Evolutionary conservation across 2,113 vertebrate species (phyloP).

Genomic region (Montifringilla adamsi): DNA sequence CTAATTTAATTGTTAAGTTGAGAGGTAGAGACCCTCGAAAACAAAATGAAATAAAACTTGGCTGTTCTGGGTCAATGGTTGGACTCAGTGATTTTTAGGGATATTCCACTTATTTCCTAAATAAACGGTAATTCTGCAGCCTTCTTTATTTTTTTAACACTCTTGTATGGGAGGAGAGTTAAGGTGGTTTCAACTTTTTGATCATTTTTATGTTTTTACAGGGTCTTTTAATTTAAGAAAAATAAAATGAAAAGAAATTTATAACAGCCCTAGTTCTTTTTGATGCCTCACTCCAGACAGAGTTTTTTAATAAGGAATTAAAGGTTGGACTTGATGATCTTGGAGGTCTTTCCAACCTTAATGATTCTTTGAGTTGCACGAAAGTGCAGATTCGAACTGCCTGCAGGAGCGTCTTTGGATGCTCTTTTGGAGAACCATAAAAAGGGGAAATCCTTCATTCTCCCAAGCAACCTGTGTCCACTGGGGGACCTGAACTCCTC

Average conservation of each 20-base stretch:
- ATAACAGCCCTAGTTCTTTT: neutral
- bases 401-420: neutral
- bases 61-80: neutral
- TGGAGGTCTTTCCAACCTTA: neutral
- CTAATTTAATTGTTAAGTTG: neutral
- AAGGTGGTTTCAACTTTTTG: neutral
- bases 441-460: neutral
- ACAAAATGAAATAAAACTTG: neutral
- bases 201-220: neutral
- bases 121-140: neutral
- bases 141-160: neutral
- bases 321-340: neutral
- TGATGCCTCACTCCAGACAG: neutral
- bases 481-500: neutral
- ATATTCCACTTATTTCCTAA: neutral
- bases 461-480: neutral
- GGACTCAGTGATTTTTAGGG: neutral
- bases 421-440: accelerated
- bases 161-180: neutral
- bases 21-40: neutral
- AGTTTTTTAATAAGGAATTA: neutral
- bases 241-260: neutral
- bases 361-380: accelerated
- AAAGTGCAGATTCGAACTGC: neutral
- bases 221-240: neutral